Base-by-base conservation (phyloP, 2,797 vertebrate genomes). In the Parotocinclus haroldoi region DNA sequence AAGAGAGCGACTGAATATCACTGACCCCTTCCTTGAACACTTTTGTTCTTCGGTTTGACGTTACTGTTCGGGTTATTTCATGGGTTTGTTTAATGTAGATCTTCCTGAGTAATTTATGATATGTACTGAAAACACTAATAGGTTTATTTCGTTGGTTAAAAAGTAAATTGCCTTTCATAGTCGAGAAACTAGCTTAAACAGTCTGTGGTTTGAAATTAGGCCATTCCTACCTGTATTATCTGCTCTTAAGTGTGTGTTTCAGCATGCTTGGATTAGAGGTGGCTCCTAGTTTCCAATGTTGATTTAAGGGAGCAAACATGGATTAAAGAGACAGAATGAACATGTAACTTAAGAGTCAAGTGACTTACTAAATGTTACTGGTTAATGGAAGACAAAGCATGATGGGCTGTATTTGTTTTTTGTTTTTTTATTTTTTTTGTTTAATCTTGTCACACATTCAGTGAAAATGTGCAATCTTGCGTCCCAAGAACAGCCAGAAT, bases 91-190 rank as follows among this genome's bases (percentile, higher is more conserved):
- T 53, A 38, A 63, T 27, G 27, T 17, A 53, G 49, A 56, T 76
- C 44, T 66, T 69, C 64, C 60, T 69, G 36, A 42, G 18, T 61
- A 63, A 64, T 58, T 70, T 68, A 71, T 70, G 73, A 63, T 56
- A 56, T 51, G 63, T 73, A 61, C 60, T 51, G 39, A 49, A 58
- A 79, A 77, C 76, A 78, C 76, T 78, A 75, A 65, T 63, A 63
- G 1, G 16, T n/a, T 18, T 18, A 42, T 63, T 63, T 39, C 37
- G 36, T 63, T 51, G 37, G 12, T 45, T 12, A 7, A 7, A 16
- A 14, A 13, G n/a, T 10, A 18, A 42, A 16, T 11, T 6, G 9
- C 4, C 37, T 63, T 19, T 50, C 14, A n/a, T 18, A 48, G 36
- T 39, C 9, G 0, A 36, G 36, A 37, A 49, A 27, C 44, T 11